These are phyloP conservation scores for Brevimyrus niger DNA, from an alignment of 2,113 vertebrate genomes.

Conservation along the genomic window DNA sequence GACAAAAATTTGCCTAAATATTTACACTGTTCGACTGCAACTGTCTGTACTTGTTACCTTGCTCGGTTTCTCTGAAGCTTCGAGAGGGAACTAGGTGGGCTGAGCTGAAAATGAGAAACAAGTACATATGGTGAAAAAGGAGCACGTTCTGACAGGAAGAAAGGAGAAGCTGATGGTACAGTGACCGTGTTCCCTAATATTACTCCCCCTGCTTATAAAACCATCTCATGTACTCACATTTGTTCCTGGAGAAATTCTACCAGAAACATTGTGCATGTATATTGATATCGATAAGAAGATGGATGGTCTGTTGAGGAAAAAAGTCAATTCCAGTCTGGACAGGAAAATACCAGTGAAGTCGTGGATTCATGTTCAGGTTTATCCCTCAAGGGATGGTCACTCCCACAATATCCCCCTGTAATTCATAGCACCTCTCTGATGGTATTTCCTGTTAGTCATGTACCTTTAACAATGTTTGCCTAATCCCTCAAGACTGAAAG, in stretches of 20 bases:
- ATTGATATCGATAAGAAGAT: not conserved
- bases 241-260: not conserved
- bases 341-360: conserved; percentile 30
- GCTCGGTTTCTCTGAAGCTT: not conserved
- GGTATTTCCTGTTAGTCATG: not conserved
- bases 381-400: not conserved
- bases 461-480: conserved; percentile 29
- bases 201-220: not conserved
- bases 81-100: not conserved
- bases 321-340: conserved; percentile 27
- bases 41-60: not conserved
- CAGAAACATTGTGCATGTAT: not conserved
- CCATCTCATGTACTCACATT: not conserved
- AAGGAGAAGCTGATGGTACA: not conserved
- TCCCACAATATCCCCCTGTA: not conserved
- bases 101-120: not conserved
- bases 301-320: not conserved
- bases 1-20: not conserved
- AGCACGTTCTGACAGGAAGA: not conserved
- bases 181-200: not conserved
- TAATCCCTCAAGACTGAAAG: not conserved
- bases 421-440: not conserved
- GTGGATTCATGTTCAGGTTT: conserved; percentile 28
- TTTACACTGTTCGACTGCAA: not conserved
- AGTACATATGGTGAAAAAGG: not conserved